Evolutionary conservation across 2,797 vertebrate species (phyloP).

Genomic region (Macroramphosus scolopax): DNA sequence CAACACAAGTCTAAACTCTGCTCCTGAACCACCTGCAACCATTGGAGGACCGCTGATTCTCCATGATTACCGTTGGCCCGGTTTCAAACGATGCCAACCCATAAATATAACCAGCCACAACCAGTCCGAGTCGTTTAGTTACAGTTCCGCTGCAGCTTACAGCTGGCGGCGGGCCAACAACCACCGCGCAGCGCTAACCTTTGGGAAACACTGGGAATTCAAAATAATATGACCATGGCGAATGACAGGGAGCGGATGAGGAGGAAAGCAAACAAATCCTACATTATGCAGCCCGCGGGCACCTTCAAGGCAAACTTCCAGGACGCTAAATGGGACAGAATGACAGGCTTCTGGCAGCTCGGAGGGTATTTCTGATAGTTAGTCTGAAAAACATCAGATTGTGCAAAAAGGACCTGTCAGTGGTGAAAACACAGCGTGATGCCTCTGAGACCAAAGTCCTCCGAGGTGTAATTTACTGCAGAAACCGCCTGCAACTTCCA

Average conservation of each 20-base stretch:
- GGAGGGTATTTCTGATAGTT: conserved; percentile 44
- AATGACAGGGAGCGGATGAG: conserved; percentile 55
- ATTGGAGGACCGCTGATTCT: conserved; percentile 64
- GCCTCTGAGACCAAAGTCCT: conserved; percentile 27
- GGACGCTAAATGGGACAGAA: conserved; percentile 63
- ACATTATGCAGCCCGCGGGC: conserved; percentile 56
- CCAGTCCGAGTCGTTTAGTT: conserved; percentile 52
- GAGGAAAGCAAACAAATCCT: conserved; percentile 64
- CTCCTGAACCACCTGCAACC: conserved; percentile 68
- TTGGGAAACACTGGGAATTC: conserved; percentile 74
- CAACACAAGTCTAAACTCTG: conserved; percentile 52
- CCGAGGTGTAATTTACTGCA: conserved; percentile 39
- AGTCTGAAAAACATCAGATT: conserved; percentile 36
- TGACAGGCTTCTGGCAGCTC: conserved; percentile 45
- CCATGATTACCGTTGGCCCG: conserved; percentile 61
- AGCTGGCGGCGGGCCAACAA: conserved; percentile 63
- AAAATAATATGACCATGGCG: conserved; percentile 74
- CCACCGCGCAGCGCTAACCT: conserved; percentile 67
- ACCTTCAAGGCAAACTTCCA: conserved; percentile 56
- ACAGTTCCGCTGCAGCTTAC: conserved; percentile 52
- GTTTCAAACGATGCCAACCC: conserved; percentile 63
- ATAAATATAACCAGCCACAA: conserved; percentile 58
- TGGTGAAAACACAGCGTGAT: conserved; percentile 28
- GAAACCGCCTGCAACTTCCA: too few relatives aligned
- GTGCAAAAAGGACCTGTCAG: conserved; percentile 54